Evolutionary conservation across 2,797 vertebrate genomes (phyloP), one percentile per base, ranked within the genome.

Genomic region (Tympanoctomys barrerae): DNA sequence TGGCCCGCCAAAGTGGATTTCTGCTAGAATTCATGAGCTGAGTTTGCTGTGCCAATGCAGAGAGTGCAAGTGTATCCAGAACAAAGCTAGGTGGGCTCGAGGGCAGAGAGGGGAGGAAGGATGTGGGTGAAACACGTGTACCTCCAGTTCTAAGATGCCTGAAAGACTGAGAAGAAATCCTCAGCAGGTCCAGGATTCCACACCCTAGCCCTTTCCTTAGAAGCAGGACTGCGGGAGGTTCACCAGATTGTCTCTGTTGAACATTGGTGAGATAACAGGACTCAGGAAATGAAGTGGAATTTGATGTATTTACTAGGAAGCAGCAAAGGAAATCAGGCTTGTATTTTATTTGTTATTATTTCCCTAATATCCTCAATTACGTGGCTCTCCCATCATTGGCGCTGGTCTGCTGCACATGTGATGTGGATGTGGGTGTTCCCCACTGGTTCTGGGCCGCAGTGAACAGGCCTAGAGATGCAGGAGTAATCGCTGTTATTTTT

Each of bases 291-390:
- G 93, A 96, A 94, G 79, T 94, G 1, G 82, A 94, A 97, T 97
- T 93, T 82, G 89, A 92, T 96, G 57, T 89, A 98, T 97, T 97
- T 97, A 90, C 80, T 5, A 90, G 96, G 98, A 97, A 97, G 91
- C 81, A 95, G 93, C 62, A 97, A 91, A 96, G 91, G 97, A 96
- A 98, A 93, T 81, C 95, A 97, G 96, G 94, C 93, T 96, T 91
- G 94, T 95, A 33, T 97, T 97, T 96, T 93, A 97, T 94, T 96
- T 97, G 92, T 97, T 96, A 83, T 94, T 96, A 88, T 95, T 96
- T 97, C 97, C 97, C 96, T 95, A 98, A 98, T 97, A 94, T 97
- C 96, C 97, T 95, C 87, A 97, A 93, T 98, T 97, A 96, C 33
- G 28, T 59, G 80, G 39, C 78, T 97, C 79, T 95, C 93, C 52